Conservation (phyloP, 2,797 vertebrate species). For the Anableps anableps region DNA sequence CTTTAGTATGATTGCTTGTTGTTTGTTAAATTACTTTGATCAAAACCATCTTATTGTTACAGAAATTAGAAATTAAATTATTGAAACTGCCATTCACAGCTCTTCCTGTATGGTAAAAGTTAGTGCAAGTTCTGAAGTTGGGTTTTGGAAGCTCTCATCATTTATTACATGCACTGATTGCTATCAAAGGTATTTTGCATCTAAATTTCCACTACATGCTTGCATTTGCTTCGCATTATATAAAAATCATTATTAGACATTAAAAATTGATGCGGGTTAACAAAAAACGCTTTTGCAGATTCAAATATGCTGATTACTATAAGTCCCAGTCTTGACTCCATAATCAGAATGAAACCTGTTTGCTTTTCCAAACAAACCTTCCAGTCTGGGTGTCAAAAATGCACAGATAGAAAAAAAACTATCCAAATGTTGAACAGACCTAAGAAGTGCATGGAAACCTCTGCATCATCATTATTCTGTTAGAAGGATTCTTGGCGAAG, state of each 20-base stretch:
- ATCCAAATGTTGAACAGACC: not conserved
- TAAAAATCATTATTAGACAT: not conserved
- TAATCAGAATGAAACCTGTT: not conserved
- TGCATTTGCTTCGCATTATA: not conserved
- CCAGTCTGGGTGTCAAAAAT: not conserved
- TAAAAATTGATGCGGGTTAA: not conserved
- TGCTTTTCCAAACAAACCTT: not conserved
- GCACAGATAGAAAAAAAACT: not conserved
- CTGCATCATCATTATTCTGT: conserved; percentile 20
- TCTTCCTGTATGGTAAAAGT: not conserved
- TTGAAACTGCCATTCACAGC: not conserved
- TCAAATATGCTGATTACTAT: not conserved
- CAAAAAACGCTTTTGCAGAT: not conserved
- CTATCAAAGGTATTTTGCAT: not conserved
- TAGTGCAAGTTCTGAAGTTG: not conserved
- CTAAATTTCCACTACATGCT: not conserved
- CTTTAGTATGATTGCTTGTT: not conserved
- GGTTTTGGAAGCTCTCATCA: not conserved
- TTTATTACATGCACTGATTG: not conserved
- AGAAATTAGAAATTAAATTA: not conserved
- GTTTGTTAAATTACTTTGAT: not conserved
- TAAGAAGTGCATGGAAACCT: not conserved
- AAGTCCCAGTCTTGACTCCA: not conserved
- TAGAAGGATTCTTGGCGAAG: conserved; percentile 13
- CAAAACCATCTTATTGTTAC: not conserved